Conservation (phyloP, 2,888 invertebrate genomes). For the Malthinus seriepunctatus region DNA sequence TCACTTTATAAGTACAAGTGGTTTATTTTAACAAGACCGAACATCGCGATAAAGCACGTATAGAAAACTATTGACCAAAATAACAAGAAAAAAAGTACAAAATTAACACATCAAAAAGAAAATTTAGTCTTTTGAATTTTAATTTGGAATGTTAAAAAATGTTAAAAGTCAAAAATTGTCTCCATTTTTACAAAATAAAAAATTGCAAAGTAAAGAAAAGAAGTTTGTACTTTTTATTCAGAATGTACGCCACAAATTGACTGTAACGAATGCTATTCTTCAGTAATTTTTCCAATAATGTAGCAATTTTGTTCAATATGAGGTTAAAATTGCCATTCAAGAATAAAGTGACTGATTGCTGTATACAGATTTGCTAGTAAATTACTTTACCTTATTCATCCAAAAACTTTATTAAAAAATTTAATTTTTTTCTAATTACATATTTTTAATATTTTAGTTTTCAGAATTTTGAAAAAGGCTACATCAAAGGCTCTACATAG, state of each 20-base stretch:
- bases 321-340: conserved; percentile 17
- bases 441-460: not conserved
- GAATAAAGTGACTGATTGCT: conserved; percentile 9
- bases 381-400: not conserved
- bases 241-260: conserved; percentile 49
- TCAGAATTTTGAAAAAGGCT: not conserved
- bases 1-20: conserved; percentile 22
- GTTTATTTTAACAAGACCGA: conserved; percentile 20
- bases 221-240: conserved; percentile 21
- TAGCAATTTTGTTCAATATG: conserved; percentile 46
- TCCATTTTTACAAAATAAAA: not conserved
- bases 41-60: conserved; percentile 22
- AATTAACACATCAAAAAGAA: too few species aligned
- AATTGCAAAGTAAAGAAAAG: not conserved
- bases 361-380: not conserved
- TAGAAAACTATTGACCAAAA: conserved; percentile 17
- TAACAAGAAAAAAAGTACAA: not conserved
- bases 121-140: not conserved
- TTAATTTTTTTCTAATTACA: not conserved
- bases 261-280: conserved; percentile 52
- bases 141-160: not conserved
- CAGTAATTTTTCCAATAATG: conserved; percentile 51
- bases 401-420: not conserved
- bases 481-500: not conserved
- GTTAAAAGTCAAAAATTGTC: conserved; percentile 2